phyloP scores from a whole-genome alignment of 1,140 invertebrate species.

The Glomeris maerens region DNA sequence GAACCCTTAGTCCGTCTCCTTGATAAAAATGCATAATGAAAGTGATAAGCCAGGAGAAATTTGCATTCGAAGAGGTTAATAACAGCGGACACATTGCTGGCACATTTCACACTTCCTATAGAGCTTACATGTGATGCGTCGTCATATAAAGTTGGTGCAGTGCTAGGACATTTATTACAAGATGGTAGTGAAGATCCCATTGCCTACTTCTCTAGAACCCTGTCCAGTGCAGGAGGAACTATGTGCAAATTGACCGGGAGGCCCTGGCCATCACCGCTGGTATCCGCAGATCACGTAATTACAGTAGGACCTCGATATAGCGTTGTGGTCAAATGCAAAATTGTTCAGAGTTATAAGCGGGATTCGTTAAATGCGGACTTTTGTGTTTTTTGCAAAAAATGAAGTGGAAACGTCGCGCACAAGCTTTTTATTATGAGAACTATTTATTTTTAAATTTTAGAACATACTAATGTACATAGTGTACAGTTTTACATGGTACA shows the following conservation, averaged over 20 bases:
- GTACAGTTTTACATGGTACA: too few relatives aligned
- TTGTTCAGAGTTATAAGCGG: too few relatives aligned
- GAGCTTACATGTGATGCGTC: conserved; percentile 36
- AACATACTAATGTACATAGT: too few relatives aligned
- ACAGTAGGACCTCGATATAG: too few relatives aligned
- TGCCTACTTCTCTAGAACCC: conserved; percentile 30
- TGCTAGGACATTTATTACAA: conserved; percentile 26
- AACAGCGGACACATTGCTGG: conserved; percentile 20
- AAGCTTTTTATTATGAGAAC: too few relatives aligned
- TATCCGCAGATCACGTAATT: conserved; percentile 34
- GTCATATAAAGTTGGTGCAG: too few relatives aligned
- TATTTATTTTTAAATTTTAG: too few relatives aligned
- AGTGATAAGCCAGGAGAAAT: conserved; percentile 10
- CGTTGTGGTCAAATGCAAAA: too few relatives aligned
- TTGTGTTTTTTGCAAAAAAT: too few relatives aligned
- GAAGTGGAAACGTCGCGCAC: too few relatives aligned
- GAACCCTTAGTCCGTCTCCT: conserved; percentile 14
- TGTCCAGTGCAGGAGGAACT: conserved; percentile 33
- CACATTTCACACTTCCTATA: conserved; percentile 27
- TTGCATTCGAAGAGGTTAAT: conserved; percentile 26
- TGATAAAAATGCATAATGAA: conserved; percentile 11
- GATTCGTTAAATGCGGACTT: too few relatives aligned
- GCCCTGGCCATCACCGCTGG: conserved; percentile 34
- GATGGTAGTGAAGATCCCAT: conserved; percentile 31
- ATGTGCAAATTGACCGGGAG: too few relatives aligned